Conservation (phyloP, 2,888 invertebrate genomes). For the Gibbula magus region DNA sequence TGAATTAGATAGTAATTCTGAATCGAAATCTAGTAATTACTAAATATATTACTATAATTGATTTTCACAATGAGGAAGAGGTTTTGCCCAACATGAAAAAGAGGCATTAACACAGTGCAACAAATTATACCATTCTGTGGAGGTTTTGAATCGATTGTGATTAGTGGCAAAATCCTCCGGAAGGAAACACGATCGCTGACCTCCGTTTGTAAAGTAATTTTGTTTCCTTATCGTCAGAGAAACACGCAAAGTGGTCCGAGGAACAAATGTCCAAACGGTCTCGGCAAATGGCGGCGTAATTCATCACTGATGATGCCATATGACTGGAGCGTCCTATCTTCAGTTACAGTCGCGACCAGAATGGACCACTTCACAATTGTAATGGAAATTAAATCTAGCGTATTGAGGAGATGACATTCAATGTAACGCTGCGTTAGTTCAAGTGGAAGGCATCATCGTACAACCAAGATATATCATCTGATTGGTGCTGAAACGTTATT, state of each 20-base stretch:
- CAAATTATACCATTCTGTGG: conserved; percentile 19
- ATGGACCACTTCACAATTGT: neutral
- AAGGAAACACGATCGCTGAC: conserved; percentile 15
- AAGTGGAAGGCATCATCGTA: too few species aligned
- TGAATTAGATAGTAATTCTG: too few species aligned
- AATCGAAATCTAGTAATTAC: conserved; percentile 8
- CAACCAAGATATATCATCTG: too few species aligned
- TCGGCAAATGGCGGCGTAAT: conserved; percentile 1
- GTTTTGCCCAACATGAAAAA: conserved; percentile 10
- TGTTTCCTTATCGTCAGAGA: conserved; percentile 13
- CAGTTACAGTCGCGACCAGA: neutral
- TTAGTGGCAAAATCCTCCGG: conserved; percentile 19
- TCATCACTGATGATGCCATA: neutral
- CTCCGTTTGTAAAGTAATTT: conserved; percentile 24
- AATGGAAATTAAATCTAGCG: neutral
- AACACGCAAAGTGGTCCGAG: neutral
- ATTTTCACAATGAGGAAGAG: neutral
- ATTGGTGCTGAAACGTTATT: too few species aligned
- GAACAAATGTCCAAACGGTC: neutral
- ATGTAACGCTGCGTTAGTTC: neutral
- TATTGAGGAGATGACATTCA: neutral
- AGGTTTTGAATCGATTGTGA: conserved; percentile 16
- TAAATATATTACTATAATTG: conserved; percentile 19
- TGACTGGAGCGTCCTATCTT: neutral
- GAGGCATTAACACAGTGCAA: conserved; percentile 17